Evolutionary conservation across 2,113 vertebrate species (phyloP), one percentile per base, ranked within the genome.

Genomic region (Nyctereutes procyonoides): DNA sequence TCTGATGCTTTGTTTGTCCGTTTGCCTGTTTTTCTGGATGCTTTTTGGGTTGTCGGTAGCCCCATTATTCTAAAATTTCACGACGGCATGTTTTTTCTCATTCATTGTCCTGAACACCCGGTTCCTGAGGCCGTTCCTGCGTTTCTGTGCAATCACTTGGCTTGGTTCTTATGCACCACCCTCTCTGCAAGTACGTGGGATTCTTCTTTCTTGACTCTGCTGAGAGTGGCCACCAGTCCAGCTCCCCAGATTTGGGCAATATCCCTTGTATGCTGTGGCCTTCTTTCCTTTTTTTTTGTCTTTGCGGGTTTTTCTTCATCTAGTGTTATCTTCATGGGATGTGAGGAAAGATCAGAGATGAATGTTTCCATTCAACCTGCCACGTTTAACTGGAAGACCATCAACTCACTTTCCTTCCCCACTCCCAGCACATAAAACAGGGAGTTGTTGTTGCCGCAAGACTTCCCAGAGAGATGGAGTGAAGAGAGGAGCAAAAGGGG

Each of bases 311-410:
- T 60, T 83, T 51, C 63, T 76, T 91, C 10, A 53, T n/a, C 53
- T 88, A 76, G 9, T 43, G 58, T 63, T 77, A 19, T 67, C 51
- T 93, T 83, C 83, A 58, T 28, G 11, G 28, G 48, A 74, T 83
- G 48, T 83, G 67, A 91, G 85, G n/a, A 38, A 93, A 79, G 62
- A 84, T 38, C 55, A 94, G 67, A 85, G 60, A 90, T 87, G 19
- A 84, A 88, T 58, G 8, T 83, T 32, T 58, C 19, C 73, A 13
- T 93, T 87, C 58, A 15, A 58, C 13, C 12, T 55, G 82, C 17
- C n/a, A 8, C 16, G 9, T 81, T 73, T 58, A 93, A 74, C 5
- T 19, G 30, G 51, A 91, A 71, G 35, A 77, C 48, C 5, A 48
- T 63, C 5, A 43, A 76, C 5, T 51, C 38, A 65, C 28, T 92